Evolutionary conservation across 2,113 vertebrate species (phyloP).

Genomic region (Scatophagus argus): DNA sequence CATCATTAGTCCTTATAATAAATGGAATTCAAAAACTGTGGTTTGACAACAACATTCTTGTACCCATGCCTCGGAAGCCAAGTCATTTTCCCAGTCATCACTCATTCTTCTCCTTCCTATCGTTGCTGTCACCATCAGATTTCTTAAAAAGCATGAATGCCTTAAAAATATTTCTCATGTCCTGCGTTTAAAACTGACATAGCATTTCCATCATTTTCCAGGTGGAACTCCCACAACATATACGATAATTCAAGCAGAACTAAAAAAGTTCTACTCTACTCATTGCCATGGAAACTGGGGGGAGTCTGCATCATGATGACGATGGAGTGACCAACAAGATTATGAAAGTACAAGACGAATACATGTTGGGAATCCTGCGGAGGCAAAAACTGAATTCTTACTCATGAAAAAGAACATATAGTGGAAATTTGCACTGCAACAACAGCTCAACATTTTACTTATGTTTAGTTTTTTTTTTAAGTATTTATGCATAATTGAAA

Average conservation of each 20-base stretch:
- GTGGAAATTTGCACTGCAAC: slow-evolving; percentile 67
- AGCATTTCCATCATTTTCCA: slow-evolving; percentile 58
- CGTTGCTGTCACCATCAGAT: neutral
- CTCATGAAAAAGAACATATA: slow-evolving; percentile 25
- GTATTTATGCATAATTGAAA: slow-evolving; percentile 43
- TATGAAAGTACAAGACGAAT: slow-evolving; percentile 13
- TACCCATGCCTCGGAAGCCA: neutral
- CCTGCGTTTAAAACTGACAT: neutral
- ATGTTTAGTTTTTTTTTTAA: slow-evolving; percentile 21
- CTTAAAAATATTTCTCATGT: neutral
- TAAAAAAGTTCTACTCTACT: neutral
- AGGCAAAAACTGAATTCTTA: slow-evolving; percentile 38
- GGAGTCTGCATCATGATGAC: slow-evolving; percentile 1
- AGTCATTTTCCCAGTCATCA: neutral
- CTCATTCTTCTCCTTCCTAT: slow-evolving; percentile 5
- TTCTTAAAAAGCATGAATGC: neutral
- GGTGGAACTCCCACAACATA: slow-evolving; percentile 80
- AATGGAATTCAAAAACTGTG: neutral
- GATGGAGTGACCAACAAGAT: slow-evolving; percentile 18
- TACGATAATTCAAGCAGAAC: slow-evolving; percentile 62
- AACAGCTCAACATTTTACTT: slow-evolving; percentile 31
- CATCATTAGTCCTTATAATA: neutral
- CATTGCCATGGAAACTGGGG: slow-evolving; percentile 5
- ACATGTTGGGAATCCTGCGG: slow-evolving; percentile 6
- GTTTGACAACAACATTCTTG: slow-evolving; percentile 12